A percentile compares a stretch with the other conserved stretches of the same genome.
These are phyloP conservation scores for Rhingia campestris DNA, from an alignment of 2,888 invertebrate species.

Conservation along the genomic window DNA sequence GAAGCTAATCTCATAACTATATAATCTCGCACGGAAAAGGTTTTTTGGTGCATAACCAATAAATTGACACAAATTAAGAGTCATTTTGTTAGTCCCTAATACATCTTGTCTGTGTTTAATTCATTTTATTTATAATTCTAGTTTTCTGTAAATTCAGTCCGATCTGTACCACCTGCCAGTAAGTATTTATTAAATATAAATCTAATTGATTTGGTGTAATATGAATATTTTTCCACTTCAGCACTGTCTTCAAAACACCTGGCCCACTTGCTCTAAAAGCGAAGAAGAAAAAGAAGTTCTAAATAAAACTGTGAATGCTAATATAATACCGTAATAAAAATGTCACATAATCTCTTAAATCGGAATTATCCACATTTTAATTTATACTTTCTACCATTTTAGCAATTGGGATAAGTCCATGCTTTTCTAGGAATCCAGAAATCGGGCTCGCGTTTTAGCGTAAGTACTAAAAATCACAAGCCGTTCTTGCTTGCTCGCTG, in stretches of 20 bases:
- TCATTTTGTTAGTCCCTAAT: background rate
- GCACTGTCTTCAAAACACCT: slow-evolving; percentile 95
- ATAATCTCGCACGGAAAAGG: no score
- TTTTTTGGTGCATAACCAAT: no score
- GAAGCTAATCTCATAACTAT: no score
- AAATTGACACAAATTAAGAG: no score
- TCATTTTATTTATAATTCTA: slow-evolving; percentile 83
- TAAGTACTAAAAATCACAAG: no score
- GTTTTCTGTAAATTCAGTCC: slow-evolving; percentile 99
- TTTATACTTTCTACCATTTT: no score
- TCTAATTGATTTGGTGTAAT: no score
- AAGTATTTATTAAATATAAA: slow-evolving; percentile 83
- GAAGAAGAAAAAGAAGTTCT: slow-evolving; percentile 91
- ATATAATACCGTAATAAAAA: background rate
- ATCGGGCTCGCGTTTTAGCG: no score
- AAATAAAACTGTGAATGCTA: slow-evolving; percentile 33
- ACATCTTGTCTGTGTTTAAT: background rate
- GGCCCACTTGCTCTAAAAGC: slow-evolving; percentile 89
- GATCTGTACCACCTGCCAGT: slow-evolving; percentile 98
- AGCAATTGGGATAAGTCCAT: no score
- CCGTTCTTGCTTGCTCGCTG: no score
- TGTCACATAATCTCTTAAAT: background rate
- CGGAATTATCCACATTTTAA: no score
- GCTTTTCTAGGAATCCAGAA: no score
- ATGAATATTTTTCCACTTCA: slow-evolving; percentile 80